Conservation (phyloP, 2,113 vertebrate species). For the Macquaria ambigua region DNA sequence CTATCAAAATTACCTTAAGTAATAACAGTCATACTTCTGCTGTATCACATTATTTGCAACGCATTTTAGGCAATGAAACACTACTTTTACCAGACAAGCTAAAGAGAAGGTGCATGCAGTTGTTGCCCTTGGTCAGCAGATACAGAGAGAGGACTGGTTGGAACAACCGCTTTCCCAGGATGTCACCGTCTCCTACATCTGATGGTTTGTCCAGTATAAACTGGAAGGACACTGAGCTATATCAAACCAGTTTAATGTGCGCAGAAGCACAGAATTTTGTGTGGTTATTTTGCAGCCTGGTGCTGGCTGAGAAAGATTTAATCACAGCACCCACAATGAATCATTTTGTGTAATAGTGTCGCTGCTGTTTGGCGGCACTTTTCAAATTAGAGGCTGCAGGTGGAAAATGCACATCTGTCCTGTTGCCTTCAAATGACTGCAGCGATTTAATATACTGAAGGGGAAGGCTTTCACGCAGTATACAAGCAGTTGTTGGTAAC, state of each 20-base stretch:
- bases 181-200: neutral
- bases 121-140: neutral
- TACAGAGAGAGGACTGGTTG: neutral
- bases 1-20: neutral
- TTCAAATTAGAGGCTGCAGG: slow-evolving; percentile 22
- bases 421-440: slow-evolving; percentile 10
- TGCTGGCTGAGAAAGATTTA: slow-evolving; percentile 14
- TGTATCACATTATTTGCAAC: neutral
- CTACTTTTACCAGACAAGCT: neutral
- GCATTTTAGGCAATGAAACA: neutral
- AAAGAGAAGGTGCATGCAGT: neutral
- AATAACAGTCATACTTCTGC: neutral
- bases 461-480: neutral
- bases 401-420: slow-evolving; percentile 8
- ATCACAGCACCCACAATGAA: slow-evolving; percentile 6
- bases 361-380: slow-evolving; percentile 34
- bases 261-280: neutral
- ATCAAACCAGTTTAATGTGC: neutral
- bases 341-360: slow-evolving; percentile 10
- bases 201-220: neutral
- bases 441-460: slow-evolving; percentile 4
- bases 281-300: neutral
- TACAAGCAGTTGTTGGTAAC: neutral
- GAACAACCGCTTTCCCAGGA: neutral
- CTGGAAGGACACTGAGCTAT: neutral